Percentiles rank a stretch among this genome's conserved stretches.
phyloP scores from a whole-genome alignment of 2,888 invertebrate genomes.

The Apoderus coryli region DNA sequence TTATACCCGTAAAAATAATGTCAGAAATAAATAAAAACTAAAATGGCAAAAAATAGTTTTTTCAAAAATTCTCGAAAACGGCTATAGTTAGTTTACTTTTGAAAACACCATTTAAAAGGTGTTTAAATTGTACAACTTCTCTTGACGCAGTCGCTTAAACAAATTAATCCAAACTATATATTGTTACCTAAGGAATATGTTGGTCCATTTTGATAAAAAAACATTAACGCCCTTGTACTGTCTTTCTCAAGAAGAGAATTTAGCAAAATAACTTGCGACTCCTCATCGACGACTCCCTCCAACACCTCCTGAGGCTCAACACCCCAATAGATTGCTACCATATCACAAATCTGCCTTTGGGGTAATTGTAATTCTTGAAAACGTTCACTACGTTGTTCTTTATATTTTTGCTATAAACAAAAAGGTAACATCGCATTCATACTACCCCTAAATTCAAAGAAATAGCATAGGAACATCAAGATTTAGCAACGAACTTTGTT shows the following conservation, averaged over 20 bases:
- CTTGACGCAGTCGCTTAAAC: too few relatives aligned
- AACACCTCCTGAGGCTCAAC: constrained; percentile 41
- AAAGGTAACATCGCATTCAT: too few relatives aligned
- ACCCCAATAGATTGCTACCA: constrained; percentile 43
- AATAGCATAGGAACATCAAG: background rate
- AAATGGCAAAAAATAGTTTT: too few relatives aligned
- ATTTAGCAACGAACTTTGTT: too few relatives aligned
- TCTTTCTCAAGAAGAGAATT: constrained; percentile 39
- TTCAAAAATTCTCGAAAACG: too few relatives aligned
- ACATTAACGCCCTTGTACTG: constrained; percentile 46
- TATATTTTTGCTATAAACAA: constrained; percentile 40
- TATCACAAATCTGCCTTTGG: constrained; percentile 54
- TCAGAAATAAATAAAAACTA: too few relatives aligned
- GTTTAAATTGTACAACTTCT: too few relatives aligned
- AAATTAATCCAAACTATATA: background rate
- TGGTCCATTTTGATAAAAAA: constrained; percentile 51
- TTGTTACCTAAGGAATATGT: constrained; percentile 48
- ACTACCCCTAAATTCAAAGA: too few relatives aligned
- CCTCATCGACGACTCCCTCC: constrained; percentile 58
- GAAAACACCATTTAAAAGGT: too few relatives aligned
- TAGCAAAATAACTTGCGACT: constrained; percentile 43
- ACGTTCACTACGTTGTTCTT: constrained; percentile 39
- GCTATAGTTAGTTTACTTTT: too few relatives aligned
- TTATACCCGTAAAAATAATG: too few relatives aligned
- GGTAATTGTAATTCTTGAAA: constrained; percentile 34